phyloP scores from a whole-genome alignment of 2,113 vertebrate species.

The Rhadina sibilatrix region DNA sequence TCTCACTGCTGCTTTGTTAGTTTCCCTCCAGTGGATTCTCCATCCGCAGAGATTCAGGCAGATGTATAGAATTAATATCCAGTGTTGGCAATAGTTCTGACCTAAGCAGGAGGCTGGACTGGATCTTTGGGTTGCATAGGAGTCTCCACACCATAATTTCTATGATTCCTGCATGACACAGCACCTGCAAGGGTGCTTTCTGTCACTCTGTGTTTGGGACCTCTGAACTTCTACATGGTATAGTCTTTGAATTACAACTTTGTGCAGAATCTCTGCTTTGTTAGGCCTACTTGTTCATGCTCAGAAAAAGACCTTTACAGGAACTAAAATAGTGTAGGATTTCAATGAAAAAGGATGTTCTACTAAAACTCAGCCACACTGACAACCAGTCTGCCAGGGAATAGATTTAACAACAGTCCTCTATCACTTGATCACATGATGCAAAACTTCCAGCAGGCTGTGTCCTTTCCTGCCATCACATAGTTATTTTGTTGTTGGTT shows the following conservation, averaged over 20 bases:
- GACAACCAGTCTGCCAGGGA: not conserved
- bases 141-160: not conserved
- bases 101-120: not conserved
- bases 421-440: not conserved
- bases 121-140: not conserved
- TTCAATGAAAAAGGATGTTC: not conserved
- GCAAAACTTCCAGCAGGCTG: constrained; percentile 16
- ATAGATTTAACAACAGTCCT: not conserved
- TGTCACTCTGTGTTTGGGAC: not conserved
- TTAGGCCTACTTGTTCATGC: not conserved
- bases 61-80: not conserved
- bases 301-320: not conserved
- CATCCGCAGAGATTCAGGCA: not conserved
- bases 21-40: not conserved
- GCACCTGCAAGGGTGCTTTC: not conserved
- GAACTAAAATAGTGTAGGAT: not conserved
- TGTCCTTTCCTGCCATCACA: not conserved
- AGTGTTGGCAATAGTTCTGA: not conserved
- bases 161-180: not conserved
- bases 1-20: not conserved
- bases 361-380: not conserved
- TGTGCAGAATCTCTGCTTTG: not conserved
- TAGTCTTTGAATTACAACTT: not conserved
- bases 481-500: constrained; percentile 1
- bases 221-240: not conserved